These are phyloP conservation scores for Selenia dentaria DNA, from an alignment of 2,888 invertebrate species.

Conservation along the genomic window DNA sequence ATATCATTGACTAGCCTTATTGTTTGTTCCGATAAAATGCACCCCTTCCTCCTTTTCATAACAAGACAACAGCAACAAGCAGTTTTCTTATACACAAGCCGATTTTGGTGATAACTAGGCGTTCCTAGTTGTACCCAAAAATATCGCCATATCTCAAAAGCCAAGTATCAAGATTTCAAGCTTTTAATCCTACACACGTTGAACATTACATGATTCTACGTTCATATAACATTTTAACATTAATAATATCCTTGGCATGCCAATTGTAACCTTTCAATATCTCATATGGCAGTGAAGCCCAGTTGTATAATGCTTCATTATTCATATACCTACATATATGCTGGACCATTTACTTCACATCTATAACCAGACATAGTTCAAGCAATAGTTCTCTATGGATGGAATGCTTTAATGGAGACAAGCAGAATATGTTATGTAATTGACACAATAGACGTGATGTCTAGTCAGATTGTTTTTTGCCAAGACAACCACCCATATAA, in stretches of 20 bases:
- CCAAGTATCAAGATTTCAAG: too few relatives aligned
- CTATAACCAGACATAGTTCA: constrained; percentile 3
- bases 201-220: too few relatives aligned
- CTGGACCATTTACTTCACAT: constrained; percentile 8
- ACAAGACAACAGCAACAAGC: constrained; percentile 6
- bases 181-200: too few relatives aligned
- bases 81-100: neutral
- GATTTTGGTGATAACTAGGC: too few relatives aligned
- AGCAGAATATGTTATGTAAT: neutral
- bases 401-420: constrained; percentile 46
- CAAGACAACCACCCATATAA: too few relatives aligned
- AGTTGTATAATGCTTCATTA: constrained; percentile 41
- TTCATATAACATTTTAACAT: constrained; percentile 1
- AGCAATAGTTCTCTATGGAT: constrained; percentile 50
- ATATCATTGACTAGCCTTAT: constrained; percentile 64
- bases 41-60: constrained; percentile 33
- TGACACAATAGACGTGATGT: constrained; percentile 3
- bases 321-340: constrained; percentile 1
- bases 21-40: constrained; percentile 52
- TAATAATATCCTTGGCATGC: constrained; percentile 1
- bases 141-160: too few relatives aligned
- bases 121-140: too few relatives aligned
- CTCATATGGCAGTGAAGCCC: constrained; percentile 44
- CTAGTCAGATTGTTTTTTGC: too few relatives aligned
- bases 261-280: constrained; percentile 1